Conservation (phyloP, 2,113 vertebrate genomes). For the Bambusicola thoracicus region DNA sequence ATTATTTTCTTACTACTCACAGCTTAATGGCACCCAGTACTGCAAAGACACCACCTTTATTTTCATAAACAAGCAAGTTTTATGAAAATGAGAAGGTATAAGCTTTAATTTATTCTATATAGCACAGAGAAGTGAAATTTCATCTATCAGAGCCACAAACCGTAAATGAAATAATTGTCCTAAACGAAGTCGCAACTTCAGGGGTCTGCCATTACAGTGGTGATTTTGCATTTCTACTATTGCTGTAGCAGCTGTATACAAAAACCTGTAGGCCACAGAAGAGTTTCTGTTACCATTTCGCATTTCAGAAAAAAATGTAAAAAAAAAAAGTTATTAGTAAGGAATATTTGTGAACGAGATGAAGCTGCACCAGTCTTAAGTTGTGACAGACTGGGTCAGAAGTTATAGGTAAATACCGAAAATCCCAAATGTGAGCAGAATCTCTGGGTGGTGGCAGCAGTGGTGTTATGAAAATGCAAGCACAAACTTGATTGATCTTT, state of each 20-base stretch:
- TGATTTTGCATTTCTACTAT: background rate
- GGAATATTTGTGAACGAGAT: background rate
- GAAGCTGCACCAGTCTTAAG: background rate
- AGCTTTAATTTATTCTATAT: background rate
- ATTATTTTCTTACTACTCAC: background rate
- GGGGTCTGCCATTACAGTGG: background rate
- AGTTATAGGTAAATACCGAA: background rate
- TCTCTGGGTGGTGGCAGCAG: rapidly evolving
- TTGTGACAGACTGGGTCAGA: background rate
- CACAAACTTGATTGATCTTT: constrained; percentile 41
- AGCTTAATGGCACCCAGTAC: background rate
- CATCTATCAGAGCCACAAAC: background rate
- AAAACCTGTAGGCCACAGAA: background rate
- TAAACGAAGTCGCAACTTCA: background rate
- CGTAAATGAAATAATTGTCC: background rate
- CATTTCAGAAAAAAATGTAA: background rate
- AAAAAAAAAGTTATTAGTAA: background rate
- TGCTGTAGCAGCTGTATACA: background rate
- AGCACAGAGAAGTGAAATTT: background rate
- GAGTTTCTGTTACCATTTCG: background rate
- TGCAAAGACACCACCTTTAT: background rate
- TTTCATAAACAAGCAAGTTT: background rate
- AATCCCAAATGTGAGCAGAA: constrained; percentile 1
- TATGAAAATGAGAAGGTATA: background rate
- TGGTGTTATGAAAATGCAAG: constrained; percentile 32